phyloP scores from a whole-genome alignment of 92 coral and sea anemone species.

The Porites evermanni region DNA sequence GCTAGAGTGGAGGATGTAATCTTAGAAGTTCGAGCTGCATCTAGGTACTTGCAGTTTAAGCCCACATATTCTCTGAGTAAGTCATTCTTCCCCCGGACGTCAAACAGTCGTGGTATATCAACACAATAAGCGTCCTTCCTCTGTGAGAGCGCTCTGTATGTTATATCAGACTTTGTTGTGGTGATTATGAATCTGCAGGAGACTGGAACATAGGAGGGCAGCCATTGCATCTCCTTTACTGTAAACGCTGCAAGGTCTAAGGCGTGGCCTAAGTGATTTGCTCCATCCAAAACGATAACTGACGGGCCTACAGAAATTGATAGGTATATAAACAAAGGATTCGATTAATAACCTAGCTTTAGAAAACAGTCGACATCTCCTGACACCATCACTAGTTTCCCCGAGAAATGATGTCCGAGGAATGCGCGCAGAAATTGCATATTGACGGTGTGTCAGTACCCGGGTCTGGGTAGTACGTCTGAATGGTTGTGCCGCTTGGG shows the following conservation, averaged over 20 bases:
- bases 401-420: no score
- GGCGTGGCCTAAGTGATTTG: constrained; percentile 79
- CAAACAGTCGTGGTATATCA: constrained; percentile 73
- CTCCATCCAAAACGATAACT: constrained; percentile 90
- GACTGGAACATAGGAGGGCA: constrained; percentile 76
- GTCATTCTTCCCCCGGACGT: constrained; percentile 69
- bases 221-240: constrained; percentile 92
- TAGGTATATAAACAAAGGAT: no score
- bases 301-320: constrained; percentile 68
- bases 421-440: no score
- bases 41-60: constrained; percentile 71
- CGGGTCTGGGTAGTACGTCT: no score
- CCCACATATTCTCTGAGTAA: constrained; percentile 85
- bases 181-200: constrained; percentile 89
- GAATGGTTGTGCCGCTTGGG: no score
- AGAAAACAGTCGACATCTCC: no score
- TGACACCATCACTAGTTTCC: no score
- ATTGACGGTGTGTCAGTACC: no score
- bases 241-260: constrained; percentile 77
- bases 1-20: constrained; percentile 78
- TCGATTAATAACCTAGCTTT: no score
- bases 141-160: constrained; percentile 71
- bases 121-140: constrained; percentile 85
- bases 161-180: constrained; percentile 86
- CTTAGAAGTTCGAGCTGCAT: constrained; percentile 61